Evolutionary conservation across 2,888 invertebrate genomes (phyloP), one percentile per base, ranked within the genome.

Genomic region (Microctonus hyperodae): DNA sequence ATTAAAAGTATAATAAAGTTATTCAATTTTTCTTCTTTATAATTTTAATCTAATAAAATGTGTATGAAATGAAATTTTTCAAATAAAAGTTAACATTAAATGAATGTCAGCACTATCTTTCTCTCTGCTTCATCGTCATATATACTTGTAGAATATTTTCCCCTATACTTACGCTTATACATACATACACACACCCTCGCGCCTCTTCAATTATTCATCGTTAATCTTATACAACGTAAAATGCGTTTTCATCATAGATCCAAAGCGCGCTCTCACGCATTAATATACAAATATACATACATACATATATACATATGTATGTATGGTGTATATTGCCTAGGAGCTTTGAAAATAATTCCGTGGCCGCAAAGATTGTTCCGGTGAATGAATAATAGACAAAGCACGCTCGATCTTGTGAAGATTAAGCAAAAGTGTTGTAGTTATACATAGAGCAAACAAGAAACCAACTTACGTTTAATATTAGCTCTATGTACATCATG

Each of bases 151-250:
- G 25, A n/a, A 11, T 16, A 56, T 16, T 56, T 33, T 20, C 16
- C 20, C 33, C 22, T 51, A 25, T 56, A 13, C 25, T 16, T 28
- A 9, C n/a, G n/a, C n/a, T n/a, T n/a, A n/a, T 40, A 33, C 16
- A 5, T 44, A 16, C 11, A 11, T 22, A 37, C 23, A 4, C 25
- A n/a, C 33, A 20, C 58, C n/a, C 35, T 44, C 3, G 11, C 31
- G 28, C 9, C 31, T 11, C 22, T 11, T 60, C 28, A 60, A 44
- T 60, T 44, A 60, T 60, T 60, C 44, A 60, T n/a, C 25, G 37
- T 44, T 60, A 60, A 60, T 60, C 48, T 48, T 33, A 44, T 44
- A 44, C 44, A 60, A 60, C 10, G 10, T 40, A 48, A 44, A 60
- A 28, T 60, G 60, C 6, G 16, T 48, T 58, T 58, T 58, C 40